Base-by-base conservation (phyloP, 2,797 vertebrate genomes). In the Spinus pinus region DNA sequence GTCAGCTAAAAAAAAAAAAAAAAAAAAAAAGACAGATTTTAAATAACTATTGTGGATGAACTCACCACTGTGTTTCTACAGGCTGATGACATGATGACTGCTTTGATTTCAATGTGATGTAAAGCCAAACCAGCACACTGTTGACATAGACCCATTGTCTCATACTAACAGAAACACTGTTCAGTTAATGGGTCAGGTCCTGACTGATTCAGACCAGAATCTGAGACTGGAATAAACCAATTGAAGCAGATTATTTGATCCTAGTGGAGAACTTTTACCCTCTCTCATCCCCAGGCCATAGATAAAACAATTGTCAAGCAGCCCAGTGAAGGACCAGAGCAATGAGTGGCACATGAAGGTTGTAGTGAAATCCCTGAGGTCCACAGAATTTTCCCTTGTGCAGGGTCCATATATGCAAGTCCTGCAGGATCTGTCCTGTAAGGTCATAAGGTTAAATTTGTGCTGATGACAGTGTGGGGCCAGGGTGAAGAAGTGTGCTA, bases 151-250 rank as follows among this genome's bases (percentile, higher is more conserved):
- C 70, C 62, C 85, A 79, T 90, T 95, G 91, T 95, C 86, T 90
- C 64, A 60, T 18, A 50, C 41, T 58, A 79, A 69, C 3, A 30
- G 81, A 90, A 90, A 91, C 1, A 3, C 57, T 58, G 58, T 50
- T 77, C 62, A 33, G 64, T 89, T 93, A 94, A 81, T 1, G 4
- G 82, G 47, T 83, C 77, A 81, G 87, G 70, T 96, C 77, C 51
- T 81, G 73, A 79, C 72, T 93, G 79, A 95, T 86, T 65, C 79
- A 88, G 93, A 95, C 91, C 72, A 93, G 91, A 95, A 88, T 83
- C 39, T 77, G 67, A 47, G 69, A 46, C 22, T 64, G 82, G 56
- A 83, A 61, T 44, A 83, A 94, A 9, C 28, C 79, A 90, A 18
- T 7, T 41, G 57, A 82, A 92, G 86, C 31, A 37, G 35, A 85